phyloP scores from a whole-genome alignment of 2,888 invertebrate genomes.

The Ptychoptera albimana region DNA sequence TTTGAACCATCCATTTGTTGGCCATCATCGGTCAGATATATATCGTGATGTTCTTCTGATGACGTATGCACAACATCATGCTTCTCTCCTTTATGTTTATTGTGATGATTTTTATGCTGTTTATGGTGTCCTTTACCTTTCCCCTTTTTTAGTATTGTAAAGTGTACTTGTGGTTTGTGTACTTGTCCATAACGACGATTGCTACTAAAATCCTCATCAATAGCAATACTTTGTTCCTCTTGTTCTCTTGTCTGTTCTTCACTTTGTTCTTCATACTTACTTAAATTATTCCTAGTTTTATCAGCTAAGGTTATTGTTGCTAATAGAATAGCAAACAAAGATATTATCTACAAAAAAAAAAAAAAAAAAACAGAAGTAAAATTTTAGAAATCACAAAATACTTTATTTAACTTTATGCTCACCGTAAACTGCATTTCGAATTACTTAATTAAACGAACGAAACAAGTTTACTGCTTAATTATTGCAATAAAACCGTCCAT shows the following conservation, averaged over 20 bases:
- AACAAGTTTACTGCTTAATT: constrained; percentile 2
- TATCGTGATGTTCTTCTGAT: constrained; percentile 25
- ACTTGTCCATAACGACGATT: background rate
- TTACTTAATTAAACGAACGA: constrained; percentile 4
- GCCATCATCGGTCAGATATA: constrained; percentile 10
- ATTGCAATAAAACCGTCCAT: too few relatives aligned
- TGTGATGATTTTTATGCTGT: background rate
- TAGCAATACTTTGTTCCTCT: background rate
- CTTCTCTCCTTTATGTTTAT: background rate
- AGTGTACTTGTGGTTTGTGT: background rate
- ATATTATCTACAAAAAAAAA: background rate
- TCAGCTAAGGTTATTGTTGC: background rate
- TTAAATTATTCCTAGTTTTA: constrained; percentile 20
- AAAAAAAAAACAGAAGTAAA: background rate
- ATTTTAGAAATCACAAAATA: background rate
- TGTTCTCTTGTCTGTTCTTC: background rate
- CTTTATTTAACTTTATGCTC: constrained; percentile 4
- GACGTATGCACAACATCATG: constrained; percentile 19
- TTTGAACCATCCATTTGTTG: constrained; percentile 9
- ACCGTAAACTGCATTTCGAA: constrained; percentile 11
- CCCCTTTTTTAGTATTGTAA: background rate
- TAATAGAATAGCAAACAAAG: background rate
- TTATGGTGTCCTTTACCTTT: background rate
- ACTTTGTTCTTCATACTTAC: constrained; percentile 12
- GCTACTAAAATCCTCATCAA: background rate